Base-by-base conservation (phyloP, 35 echinoderm and acorn worm genomes). In the Eucidaris tribuloides region DNA sequence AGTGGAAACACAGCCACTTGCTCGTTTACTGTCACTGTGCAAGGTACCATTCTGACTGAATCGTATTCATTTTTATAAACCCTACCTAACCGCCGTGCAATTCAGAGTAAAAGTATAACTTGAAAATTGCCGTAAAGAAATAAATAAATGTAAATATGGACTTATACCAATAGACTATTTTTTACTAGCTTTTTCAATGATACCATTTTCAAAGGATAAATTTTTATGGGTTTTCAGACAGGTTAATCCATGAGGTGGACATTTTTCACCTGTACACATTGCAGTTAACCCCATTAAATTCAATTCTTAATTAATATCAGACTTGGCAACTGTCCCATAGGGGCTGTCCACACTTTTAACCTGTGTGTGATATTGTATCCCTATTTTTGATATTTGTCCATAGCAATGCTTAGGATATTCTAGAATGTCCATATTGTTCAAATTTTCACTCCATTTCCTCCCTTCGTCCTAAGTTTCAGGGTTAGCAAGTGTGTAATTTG, bases 1-100 rank as follows among this genome's bases (percentile, higher is more conserved):
- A 24, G 41, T 0, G 81, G 85, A 35, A 82, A 79, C 39, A 72
- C 70, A 18, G 71, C 62, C 30, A 44, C 50, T n/a, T 91, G 82
- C 60, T 31, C 42, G 2, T 85, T 91, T 38, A 57, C 37, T 58
- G 81, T 90, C 27, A 44, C 11, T 19, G 48, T 91, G 19, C 38
- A 24, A 27, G 82, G 79, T 80, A 60, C 17, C 31, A 28, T 60
- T 62, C 37, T 11, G 19, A 30, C 15, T 18, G 24, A 34, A 20
- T 35, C 27, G 18, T 79, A 0, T 19, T 28, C n/a, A 79, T 82
- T 19, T 39, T 4, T 7, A 1, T 20, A 31, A 20, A 70, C 33
- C n/a, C 17, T 70, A 17, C 33, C n/a, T 23, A 17, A 20, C 17
- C 17, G 20, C n/a, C 18, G 20, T 19, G 32, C 15, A 19, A 70